A percentile compares a stretch with the other conserved stretches of the same genome.
phyloP scores from a whole-genome alignment of 2,888 invertebrate species.

The Ormyrus labotus region DNA sequence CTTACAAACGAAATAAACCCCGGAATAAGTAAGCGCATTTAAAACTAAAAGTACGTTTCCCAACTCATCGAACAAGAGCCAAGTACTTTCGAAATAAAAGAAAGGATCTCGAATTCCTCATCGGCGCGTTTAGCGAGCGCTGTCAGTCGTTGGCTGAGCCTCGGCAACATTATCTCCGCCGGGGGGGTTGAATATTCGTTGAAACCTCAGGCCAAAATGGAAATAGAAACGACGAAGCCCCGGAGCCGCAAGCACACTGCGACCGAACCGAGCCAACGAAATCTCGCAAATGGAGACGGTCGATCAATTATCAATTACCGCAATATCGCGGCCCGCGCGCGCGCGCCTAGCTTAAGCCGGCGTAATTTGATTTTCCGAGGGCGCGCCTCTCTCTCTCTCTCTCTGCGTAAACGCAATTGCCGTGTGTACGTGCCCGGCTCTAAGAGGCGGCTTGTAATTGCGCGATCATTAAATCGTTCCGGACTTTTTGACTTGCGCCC shows the following conservation, averaged over 20 bases:
- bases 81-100: not conserved
- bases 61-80: not conserved
- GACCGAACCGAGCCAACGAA: slow-evolving; percentile 3
- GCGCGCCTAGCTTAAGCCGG: slow-evolving; percentile 56
- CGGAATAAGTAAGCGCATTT: no score
- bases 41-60: no score
- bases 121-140: no score
- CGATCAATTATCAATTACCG: slow-evolving; percentile 71
- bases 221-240: slow-evolving; percentile 7
- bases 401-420: slow-evolving; percentile 50
- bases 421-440: not conserved
- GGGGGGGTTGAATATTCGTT: slow-evolving; percentile 3
- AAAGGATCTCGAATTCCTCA: not conserved
- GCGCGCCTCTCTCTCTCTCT: slow-evolving; percentile 1
- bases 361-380: slow-evolving; percentile 68
- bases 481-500: slow-evolving; percentile 44
- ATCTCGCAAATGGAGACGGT: slow-evolving; percentile 56
- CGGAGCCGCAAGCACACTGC: slow-evolving; percentile 4
- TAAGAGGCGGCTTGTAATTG: slow-evolving; percentile 19
- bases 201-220: not conserved
- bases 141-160: not conserved
- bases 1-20: no score
- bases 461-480: slow-evolving; percentile 62
- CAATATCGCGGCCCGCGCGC: slow-evolving; percentile 60
- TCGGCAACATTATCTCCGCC: slow-evolving; percentile 23